Conservation (phyloP, 30 jellyfish, hydroid and myxozoan genomes). For the Chrysaora quinquecirrha region DNA sequence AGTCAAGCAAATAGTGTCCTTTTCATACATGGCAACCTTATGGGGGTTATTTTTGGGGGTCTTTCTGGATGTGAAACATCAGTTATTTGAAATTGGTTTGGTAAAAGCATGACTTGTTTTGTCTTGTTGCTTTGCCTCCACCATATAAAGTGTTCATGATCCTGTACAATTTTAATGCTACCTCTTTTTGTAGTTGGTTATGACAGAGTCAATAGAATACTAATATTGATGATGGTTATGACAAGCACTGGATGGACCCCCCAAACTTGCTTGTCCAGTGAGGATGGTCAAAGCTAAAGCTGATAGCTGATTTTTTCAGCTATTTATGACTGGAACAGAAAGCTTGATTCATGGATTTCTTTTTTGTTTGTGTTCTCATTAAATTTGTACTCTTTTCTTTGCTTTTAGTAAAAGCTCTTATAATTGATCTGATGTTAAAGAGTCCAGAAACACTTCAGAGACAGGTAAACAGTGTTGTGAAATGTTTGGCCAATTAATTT, state of each 20-base stretch:
- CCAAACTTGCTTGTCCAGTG: not conserved
- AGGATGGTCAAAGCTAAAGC: not conserved
- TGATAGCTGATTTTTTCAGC: not conserved
- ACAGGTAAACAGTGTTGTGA: slow-evolving; percentile 55
- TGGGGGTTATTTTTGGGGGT: too few species aligned
- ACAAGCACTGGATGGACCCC: not conserved
- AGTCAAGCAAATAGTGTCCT: not conserved
- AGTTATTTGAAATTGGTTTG: too few species aligned
- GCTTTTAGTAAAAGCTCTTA: slow-evolving; percentile 72
- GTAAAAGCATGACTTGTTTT: too few species aligned
- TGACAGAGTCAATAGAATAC: too few species aligned
- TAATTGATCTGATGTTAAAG: slow-evolving; percentile 83
- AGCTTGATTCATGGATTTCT: not conserved
- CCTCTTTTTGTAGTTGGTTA: too few species aligned
- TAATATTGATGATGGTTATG: not conserved
- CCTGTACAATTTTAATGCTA: too few species aligned
- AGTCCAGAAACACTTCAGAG: slow-evolving; percentile 86
- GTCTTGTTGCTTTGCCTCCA: too few species aligned
- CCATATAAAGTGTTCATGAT: too few species aligned
- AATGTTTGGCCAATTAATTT: not conserved
- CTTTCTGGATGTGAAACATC: too few species aligned
- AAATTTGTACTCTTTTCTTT: too few species aligned
- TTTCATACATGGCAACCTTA: too few species aligned
- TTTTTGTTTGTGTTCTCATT: too few species aligned
- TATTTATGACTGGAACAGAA: not conserved